Percentiles rank a stretch among this genome's conserved stretches.
Evolutionary conservation across 2,113 vertebrate species (phyloP).

Genomic region (Haemorhous mexicanus): DNA sequence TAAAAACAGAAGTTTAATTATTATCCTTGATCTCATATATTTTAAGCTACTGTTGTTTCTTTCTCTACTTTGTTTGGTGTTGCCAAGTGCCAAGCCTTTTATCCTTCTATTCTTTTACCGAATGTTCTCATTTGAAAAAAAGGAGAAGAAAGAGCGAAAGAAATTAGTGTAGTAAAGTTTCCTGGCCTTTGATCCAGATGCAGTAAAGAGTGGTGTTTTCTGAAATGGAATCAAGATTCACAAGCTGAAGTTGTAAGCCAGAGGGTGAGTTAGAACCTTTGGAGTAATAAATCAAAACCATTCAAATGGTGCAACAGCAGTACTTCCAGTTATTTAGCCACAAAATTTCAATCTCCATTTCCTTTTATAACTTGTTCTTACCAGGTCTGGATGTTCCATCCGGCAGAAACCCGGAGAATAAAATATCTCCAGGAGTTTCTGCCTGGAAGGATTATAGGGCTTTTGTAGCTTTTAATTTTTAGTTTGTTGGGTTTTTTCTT

Average conservation of each 20-base stretch:
- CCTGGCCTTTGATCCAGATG: background rate
- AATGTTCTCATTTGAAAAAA: background rate
- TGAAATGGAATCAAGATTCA: background rate
- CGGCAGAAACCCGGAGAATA: background rate
- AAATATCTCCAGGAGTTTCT: background rate
- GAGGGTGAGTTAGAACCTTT: background rate
- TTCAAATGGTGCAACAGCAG: background rate
- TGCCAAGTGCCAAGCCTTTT: background rate
- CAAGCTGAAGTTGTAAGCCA: background rate
- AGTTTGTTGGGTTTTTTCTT: background rate
- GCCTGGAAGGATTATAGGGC: rapidly evolving
- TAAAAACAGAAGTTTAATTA: background rate
- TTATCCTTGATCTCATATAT: background rate
- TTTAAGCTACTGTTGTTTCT: background rate
- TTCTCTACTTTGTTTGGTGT: background rate
- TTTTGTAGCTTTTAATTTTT: background rate
- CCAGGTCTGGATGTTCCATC: background rate
- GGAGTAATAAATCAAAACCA: background rate
- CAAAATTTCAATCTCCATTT: background rate
- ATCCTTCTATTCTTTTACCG: background rate
- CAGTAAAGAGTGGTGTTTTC: background rate
- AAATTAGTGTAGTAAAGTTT: background rate
- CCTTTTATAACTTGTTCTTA: background rate
- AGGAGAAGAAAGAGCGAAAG: background rate
- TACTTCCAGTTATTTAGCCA: background rate